Evolutionary conservation across 2,888 invertebrate species (phyloP), one percentile per base, ranked within the genome.

Genomic region (Drosophila neotestacea): DNA sequence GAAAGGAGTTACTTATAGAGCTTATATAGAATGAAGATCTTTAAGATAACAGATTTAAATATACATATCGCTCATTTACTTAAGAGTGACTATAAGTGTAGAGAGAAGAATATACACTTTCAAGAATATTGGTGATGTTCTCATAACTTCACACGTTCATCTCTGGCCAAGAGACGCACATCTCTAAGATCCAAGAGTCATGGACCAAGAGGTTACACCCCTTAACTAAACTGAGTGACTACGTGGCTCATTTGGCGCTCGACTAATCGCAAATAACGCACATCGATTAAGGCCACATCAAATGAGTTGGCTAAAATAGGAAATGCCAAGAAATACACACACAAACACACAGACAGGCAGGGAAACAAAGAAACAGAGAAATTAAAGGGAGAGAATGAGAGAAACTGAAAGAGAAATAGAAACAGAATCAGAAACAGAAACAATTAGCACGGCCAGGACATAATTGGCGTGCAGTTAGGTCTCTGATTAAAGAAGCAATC

Each of bases 401-500:
- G 46, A 30, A 39, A 13, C n/a, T n/a, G 30, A 38, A 7, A 50
- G 46, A 62, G 44, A 54, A 10, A 41, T 11, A 7, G 39, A 27
- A 66, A 52, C 27, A 46, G 54, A 46, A 60, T 39, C 36, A 55
- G 72, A 67, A 72, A 72, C 46, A 76, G 88, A 88, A 84, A 88
- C 88, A 84, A 84, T 88, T 84, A 84, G 88, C 84, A 88, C 81
- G 70, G 66, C 56, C 78, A 65, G 71, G 58, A 78, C 81, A 86
- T 84, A 84, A 84, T 84, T 84, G 84, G 87, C 76, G 88, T 84
- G 81, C 87, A 88, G 88, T 84, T 88, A 69, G 78, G 72, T 69
- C 88, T 81, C 88, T 84, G 84, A 84, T 84, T 84, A 84, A 86
- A 84, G 84, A 84, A 84, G 88, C 81, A 84, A 84, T 84, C 84